Conservation (phyloP, 2,888 invertebrate genomes). For the Diaphora mendica region DNA sequence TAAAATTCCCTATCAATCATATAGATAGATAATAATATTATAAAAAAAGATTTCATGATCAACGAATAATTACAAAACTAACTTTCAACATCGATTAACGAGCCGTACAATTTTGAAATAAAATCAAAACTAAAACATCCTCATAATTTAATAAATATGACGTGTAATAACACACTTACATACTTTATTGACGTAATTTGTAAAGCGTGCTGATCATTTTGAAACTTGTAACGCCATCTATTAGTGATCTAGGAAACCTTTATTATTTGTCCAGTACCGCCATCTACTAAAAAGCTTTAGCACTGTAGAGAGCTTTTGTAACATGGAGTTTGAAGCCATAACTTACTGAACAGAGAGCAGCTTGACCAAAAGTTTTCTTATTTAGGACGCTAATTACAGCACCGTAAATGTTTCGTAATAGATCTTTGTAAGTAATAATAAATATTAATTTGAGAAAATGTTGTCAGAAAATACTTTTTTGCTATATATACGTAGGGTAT, state of each 20-base stretch:
- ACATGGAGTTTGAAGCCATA: slow-evolving; percentile 12
- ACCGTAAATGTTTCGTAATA: too few relatives aligned
- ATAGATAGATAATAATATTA: neutral
- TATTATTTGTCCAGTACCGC: slow-evolving; percentile 36
- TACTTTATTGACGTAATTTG: neutral
- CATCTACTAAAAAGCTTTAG: slow-evolving; percentile 64
- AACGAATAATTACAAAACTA: neutral
- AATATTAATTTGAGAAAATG: too few relatives aligned
- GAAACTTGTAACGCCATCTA: slow-evolving; percentile 68
- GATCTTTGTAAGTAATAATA: too few relatives aligned
- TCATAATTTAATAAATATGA: neutral
- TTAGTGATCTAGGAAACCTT: slow-evolving; percentile 31
- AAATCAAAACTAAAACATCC: neutral
- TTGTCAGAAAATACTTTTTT: too few relatives aligned
- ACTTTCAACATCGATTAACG: neutral
- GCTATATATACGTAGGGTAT: too few relatives aligned
- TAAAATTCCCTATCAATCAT: neutral
- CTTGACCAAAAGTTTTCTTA: neutral
- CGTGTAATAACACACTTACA: neutral
- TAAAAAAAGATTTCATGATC: neutral
- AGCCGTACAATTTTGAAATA: neutral
- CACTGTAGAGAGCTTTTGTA: slow-evolving; percentile 34
- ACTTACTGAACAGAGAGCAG: neutral
- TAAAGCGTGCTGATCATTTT: slow-evolving; percentile 20
- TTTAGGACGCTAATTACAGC: neutral